A percentile compares a stretch with the other conserved stretches of the same genome.
phyloP scores from a whole-genome alignment of 1,140 invertebrate genomes.

The Anastatus disparis region DNA sequence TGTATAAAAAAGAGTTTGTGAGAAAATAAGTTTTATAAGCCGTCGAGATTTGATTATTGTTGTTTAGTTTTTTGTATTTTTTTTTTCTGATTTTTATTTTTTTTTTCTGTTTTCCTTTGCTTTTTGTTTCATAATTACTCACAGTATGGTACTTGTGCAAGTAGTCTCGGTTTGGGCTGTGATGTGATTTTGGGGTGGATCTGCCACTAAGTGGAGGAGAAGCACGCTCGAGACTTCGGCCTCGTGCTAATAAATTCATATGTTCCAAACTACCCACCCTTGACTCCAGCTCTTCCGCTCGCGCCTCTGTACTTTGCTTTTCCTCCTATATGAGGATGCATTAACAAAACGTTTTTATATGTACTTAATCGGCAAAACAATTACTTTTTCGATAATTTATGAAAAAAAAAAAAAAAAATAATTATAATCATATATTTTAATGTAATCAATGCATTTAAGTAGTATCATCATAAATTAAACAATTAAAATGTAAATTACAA shows the following conservation, averaged over 20 bases:
- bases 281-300: constrained; percentile 97
- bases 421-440: no score
- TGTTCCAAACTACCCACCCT: constrained; percentile 94
- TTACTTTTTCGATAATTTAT: no score
- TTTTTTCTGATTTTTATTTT: no score
- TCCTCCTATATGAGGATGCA: constrained; percentile 82
- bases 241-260: constrained; percentile 86
- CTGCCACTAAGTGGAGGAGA: constrained; percentile 84
- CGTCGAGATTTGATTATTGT: constrained; percentile 10
- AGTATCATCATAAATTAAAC: no score
- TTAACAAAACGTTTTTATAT: constrained; percentile 32
- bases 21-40: background rate
- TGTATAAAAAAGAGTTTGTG: constrained; percentile 4
- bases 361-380: background rate
- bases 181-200: constrained; percentile 81
- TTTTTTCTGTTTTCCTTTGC: background rate
- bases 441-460: no score
- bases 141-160: constrained; percentile 87
- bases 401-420: background rate
- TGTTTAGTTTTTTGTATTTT: no score
- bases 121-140: constrained; percentile 58
- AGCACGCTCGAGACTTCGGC: constrained; percentile 77
- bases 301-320: constrained; percentile 96
- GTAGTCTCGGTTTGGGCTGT: constrained; percentile 82
- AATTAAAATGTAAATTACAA: no score